phyloP scores from a whole-genome alignment of 2,888 invertebrate genomes.

The Dyspetes luteomarginatus region DNA sequence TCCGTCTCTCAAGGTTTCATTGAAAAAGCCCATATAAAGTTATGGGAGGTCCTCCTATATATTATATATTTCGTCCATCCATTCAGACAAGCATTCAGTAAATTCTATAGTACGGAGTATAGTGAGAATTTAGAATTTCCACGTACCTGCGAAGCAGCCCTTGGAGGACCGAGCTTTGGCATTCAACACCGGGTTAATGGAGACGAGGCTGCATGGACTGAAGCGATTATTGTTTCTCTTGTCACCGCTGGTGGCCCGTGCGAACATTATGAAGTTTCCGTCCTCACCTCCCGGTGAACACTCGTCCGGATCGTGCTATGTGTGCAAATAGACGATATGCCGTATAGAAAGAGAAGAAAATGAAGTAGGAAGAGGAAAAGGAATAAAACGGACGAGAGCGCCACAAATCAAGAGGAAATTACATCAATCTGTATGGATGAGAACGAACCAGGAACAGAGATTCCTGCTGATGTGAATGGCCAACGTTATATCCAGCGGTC shows the following conservation, averaged over 20 bases:
- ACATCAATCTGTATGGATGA: too few relatives aligned
- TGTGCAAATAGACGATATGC: not conserved
- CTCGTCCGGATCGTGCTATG: conserved; percentile 96
- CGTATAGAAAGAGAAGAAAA: conserved; percentile 33
- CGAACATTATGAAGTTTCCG: conserved; percentile 99
- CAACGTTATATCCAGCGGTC: too few relatives aligned
- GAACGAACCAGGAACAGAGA: too few relatives aligned
- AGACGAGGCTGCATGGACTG: conserved; percentile 93
- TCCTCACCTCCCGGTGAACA: conserved; percentile 98
- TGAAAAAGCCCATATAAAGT: too few relatives aligned
- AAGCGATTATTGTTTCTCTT: conserved; percentile 99
- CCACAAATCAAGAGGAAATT: too few relatives aligned
- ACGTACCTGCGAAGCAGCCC: conserved; percentile 95
- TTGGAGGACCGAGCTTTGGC: conserved; percentile 94
- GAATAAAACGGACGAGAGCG: not conserved
- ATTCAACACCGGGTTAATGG: conserved; percentile 96
- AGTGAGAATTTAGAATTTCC: not conserved
- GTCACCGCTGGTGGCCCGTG: conserved; percentile 98
- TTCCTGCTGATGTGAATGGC: too few relatives aligned
- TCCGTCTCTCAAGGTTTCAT: too few relatives aligned
- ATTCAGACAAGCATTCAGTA: too few relatives aligned
- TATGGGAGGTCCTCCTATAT: too few relatives aligned
- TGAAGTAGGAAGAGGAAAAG: too few relatives aligned
- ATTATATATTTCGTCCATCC: too few relatives aligned
- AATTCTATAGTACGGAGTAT: too few relatives aligned